Base-by-base conservation (phyloP, 64 coral and sea anemone genomes). In the Trachythela sp. region DNA sequence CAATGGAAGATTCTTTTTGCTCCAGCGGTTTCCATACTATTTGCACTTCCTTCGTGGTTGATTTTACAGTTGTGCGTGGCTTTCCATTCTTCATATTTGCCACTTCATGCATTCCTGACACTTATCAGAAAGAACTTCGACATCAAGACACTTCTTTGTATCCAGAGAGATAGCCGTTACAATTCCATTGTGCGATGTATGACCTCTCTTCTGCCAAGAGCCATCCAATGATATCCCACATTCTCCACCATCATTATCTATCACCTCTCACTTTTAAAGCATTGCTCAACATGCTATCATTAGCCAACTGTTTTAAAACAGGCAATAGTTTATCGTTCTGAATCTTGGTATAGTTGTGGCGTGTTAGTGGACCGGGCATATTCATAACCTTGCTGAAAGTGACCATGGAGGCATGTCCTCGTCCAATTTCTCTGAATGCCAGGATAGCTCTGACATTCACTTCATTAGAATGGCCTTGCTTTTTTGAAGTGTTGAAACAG, bases 21-120 rank as follows among this genome's bases (percentile, higher is more conserved):
- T 22, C 85, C 85, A 48, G 0, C 48, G 10, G 42, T 87, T 14
- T 87, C 85, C 85, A 87, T 87, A 26, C 27, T 52, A 10, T 48
- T 48, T 24, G 85, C 20, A 60, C 85, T 56, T n/a, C 85, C 85
- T 29, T 17, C 35, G 32, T 87, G 85, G 30, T 87, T 87, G 4
- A 87, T 37, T 30, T 48, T 48, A 24, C 85, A 87, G 11, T 87
- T 13, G 35, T 87, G 85, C 1, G 85, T 11, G 18, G 48, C 85
- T 20, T 87, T 87, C 85, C 85, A 87, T 87, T 59, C 85, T 20
- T 48, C 52, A 37, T 87, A 60, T 7, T 35, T 51, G 10, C 85
- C 85, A 87, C 26, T 87, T 52, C 26, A n/a, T 52, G 38, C 85
- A 54, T 27, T 48, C 24, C 8, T 87, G 42, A 30, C 85, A 87